Evolutionary conservation across 2,113 vertebrate genomes (phyloP).

Genomic region (Microtus montanus): DNA sequence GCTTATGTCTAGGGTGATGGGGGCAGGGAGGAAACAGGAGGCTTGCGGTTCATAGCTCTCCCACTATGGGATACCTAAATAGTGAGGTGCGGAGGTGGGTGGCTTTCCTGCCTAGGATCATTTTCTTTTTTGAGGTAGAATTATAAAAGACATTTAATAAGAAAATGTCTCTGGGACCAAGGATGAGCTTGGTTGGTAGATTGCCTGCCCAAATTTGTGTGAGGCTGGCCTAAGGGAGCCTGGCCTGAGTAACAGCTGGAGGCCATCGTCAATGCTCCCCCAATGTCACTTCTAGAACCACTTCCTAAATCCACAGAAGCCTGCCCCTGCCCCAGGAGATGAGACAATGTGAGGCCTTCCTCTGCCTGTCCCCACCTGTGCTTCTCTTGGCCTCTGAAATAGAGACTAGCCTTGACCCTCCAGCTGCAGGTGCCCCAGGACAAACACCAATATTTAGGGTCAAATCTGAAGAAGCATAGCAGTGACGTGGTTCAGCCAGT

Average conservation of each 20-base stretch:
- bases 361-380: not conserved
- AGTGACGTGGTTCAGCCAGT: not conserved
- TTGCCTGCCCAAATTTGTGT: not conserved
- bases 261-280: not conserved
- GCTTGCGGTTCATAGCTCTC: not conserved
- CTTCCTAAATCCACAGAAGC: not conserved
- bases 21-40: not conserved
- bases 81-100: not conserved
- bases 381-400: not conserved
- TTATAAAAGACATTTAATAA: not conserved
- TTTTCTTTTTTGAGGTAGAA: not conserved
- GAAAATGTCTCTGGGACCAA: not conserved
- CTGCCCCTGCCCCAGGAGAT: not conserved
- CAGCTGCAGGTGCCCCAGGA: not conserved
- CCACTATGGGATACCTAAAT: not conserved
- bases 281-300: not conserved
- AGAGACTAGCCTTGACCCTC: not conserved
- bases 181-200: not conserved
- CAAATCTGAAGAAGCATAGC: constrained; percentile 31
- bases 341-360: no score
- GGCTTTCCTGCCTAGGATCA: not conserved
- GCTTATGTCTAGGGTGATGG: not conserved
- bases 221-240: not conserved
- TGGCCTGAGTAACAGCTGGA: not conserved
- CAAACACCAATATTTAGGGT: not conserved